Evolutionary conservation across 2,888 invertebrate species (phyloP).

Genomic region (Camptogramma bilineatum): DNA sequence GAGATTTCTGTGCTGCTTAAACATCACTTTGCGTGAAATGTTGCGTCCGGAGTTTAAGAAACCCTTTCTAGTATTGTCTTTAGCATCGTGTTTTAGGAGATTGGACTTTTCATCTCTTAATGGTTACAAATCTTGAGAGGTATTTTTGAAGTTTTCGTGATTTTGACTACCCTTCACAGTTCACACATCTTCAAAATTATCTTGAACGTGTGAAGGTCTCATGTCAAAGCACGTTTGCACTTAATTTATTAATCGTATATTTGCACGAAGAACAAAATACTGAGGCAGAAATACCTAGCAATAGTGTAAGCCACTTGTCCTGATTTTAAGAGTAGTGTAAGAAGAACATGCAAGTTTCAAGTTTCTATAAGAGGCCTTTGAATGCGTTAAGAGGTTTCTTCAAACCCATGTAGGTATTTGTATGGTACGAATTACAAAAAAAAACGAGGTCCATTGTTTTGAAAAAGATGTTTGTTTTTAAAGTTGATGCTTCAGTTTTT

Average conservation of each 20-base stretch:
- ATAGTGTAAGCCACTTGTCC: too few species aligned
- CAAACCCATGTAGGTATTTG: conserved; percentile 41
- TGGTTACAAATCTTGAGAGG: not conserved
- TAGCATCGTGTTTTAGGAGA: conserved; percentile 9
- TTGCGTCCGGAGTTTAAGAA: not conserved
- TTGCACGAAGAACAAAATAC: too few species aligned
- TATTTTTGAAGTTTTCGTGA: not conserved
- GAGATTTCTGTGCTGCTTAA: conserved; percentile 11
- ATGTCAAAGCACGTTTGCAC: too few species aligned
- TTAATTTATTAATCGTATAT: too few species aligned
- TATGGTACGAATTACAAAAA: conserved; percentile 31
- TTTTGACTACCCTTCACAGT: too few species aligned
- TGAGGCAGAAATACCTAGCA: too few species aligned
- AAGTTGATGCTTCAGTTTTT: too few species aligned
- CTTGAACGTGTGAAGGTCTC: not conserved
- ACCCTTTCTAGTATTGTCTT: conserved; percentile 1
- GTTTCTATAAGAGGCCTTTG: conserved; percentile 38
- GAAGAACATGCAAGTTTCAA: conserved; percentile 49
- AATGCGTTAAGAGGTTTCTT: conserved; percentile 51
- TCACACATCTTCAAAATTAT: not conserved
- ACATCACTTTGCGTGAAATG: conserved; percentile 17
- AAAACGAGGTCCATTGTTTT: conserved; percentile 22
- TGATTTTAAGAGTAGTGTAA: not conserved
- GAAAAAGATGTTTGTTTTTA: too few species aligned
- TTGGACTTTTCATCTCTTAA: conserved; percentile 9